Conservation (phyloP, 2,113 vertebrate genomes). For the Mustelus asterias region DNA sequence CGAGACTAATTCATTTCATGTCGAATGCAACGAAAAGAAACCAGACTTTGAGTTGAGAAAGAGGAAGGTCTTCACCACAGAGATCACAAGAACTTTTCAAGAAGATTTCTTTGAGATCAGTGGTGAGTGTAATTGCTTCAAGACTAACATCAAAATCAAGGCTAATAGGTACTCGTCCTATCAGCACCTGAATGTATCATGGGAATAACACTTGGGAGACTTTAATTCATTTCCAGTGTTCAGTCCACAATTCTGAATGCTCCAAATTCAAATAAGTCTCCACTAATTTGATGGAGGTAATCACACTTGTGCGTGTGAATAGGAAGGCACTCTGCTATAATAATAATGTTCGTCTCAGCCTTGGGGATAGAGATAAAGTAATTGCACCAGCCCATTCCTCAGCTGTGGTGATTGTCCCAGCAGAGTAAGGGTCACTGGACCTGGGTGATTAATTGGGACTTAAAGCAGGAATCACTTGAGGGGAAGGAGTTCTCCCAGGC, state of each 20-base stretch:
- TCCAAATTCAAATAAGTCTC: background rate
- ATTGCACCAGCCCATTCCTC: background rate
- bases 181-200: background rate
- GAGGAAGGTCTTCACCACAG: too few relatives aligned
- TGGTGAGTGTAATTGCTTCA: too few relatives aligned
- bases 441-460: too few relatives aligned
- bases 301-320: background rate
- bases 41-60: background rate
- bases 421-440: too few relatives aligned
- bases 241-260: background rate
- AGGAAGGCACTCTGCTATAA: background rate
- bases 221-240: background rate
- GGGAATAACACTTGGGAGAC: background rate
- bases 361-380: background rate
- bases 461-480: too few relatives aligned
- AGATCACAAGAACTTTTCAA: too few relatives aligned
- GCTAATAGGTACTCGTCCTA: too few relatives aligned
- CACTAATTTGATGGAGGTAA: background rate
- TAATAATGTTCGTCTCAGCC: background rate
- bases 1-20: background rate
- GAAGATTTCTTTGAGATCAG: too few relatives aligned
- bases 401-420: background rate
- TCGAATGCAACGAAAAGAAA: background rate
- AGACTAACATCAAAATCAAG: background rate
- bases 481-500: too few relatives aligned